A percentile compares a stretch with the other conserved stretches of the same genome.
These are phyloP conservation scores for Notechis scutatus DNA, from an alignment of 2,113 vertebrate genomes.

Conservation along the genomic window DNA sequence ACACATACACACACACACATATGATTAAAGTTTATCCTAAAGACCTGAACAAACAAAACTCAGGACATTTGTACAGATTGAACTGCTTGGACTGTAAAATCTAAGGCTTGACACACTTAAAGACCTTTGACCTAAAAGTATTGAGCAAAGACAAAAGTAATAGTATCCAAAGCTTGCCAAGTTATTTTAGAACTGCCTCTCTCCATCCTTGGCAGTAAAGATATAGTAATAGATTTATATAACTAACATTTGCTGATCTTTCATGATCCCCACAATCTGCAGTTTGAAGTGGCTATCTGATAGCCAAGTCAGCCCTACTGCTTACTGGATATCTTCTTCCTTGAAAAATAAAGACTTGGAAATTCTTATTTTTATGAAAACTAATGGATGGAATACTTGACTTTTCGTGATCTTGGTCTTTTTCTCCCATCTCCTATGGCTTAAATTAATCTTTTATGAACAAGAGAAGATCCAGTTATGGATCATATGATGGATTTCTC, in stretches of 20 bases:
- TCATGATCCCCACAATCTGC: not conserved
- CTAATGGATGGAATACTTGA: not conserved
- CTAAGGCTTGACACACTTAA: not conserved
- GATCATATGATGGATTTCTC: not conserved
- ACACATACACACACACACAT: too few relatives aligned
- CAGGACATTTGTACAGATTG: not conserved
- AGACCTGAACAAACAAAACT: not conserved
- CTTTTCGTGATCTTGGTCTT: not conserved
- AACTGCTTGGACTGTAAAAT: not conserved
- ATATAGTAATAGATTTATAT: not conserved
- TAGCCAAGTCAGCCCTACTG: not conserved
- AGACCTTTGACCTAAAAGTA: not conserved
- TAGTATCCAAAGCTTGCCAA: not conserved
- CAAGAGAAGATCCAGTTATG: not conserved
- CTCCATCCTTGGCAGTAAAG: not conserved
- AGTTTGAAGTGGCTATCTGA: not conserved
- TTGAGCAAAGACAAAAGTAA: not conserved
- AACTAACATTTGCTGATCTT: not conserved
- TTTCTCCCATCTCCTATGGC: not conserved
- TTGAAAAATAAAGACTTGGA: not conserved
- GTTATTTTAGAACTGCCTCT: not conserved
- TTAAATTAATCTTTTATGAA: not conserved
- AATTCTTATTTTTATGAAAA: not conserved
- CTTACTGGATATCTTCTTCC: not conserved
- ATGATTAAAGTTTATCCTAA: not conserved